Conservation (phyloP, 2,888 invertebrate genomes). For the Nebria brevicollis region DNA sequence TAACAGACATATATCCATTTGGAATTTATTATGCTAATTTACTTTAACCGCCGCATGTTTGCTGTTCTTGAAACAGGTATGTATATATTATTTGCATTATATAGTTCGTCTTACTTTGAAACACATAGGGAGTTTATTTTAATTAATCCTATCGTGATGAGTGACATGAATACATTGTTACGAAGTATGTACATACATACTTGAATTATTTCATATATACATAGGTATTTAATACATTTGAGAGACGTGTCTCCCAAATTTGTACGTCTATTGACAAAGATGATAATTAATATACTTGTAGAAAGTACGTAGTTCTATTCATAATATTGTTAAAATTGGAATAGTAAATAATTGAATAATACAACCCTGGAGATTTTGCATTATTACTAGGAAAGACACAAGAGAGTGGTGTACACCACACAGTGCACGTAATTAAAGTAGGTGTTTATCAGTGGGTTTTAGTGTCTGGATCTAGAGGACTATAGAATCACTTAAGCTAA, state of each 20-base stretch:
- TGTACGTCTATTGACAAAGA: too few relatives aligned
- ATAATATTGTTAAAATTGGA: not conserved
- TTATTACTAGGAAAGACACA: not conserved
- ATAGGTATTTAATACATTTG: too few relatives aligned
- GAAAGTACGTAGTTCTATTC: too few relatives aligned
- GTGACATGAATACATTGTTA: too few relatives aligned
- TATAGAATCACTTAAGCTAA: constrained; percentile 6
- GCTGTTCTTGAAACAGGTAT: not conserved
- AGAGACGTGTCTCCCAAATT: too few relatives aligned
- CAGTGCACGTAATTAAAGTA: constrained; percentile 9
- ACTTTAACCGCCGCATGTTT: not conserved
- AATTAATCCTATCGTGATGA: too few relatives aligned
- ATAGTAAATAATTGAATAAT: not conserved
- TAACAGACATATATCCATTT: not conserved
- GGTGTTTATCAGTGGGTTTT: constrained; percentile 1
- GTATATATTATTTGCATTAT: not conserved
- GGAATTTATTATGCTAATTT: not conserved
- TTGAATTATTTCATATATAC: too few relatives aligned
- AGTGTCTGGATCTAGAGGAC: not conserved
- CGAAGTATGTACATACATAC: too few relatives aligned
- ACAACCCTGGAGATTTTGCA: not conserved
- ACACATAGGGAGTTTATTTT: too few relatives aligned
- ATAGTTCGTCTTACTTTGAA: too few relatives aligned
- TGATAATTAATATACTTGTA: too few relatives aligned
- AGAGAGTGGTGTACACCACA: not conserved